Percentiles rank a stretch among this genome's conserved stretches.
Evolutionary conservation across 2,113 vertebrate genomes (phyloP).

Genomic region (Bufo bufo): DNA sequence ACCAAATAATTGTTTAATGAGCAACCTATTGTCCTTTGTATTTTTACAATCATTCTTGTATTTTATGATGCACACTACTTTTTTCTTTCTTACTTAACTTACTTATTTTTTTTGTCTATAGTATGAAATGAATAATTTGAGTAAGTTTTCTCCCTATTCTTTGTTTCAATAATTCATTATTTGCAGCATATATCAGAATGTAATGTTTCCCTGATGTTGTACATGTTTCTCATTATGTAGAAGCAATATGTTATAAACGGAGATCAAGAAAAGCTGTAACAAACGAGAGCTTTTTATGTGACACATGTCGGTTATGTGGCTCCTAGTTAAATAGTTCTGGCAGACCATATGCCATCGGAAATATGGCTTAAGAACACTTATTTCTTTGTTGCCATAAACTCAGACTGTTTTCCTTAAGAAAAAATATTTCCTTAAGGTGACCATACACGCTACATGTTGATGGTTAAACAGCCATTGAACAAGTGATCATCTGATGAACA

Average conservation of each 20-base stretch:
- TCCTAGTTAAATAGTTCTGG: slow-evolving; percentile 61
- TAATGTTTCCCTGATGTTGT: neutral
- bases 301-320: slow-evolving; percentile 56
- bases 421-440: neutral
- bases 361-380: slow-evolving; percentile 52
- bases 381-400: too few species aligned
- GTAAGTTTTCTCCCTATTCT: too few species aligned
- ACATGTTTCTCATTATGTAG: neutral
- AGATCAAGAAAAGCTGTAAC: slow-evolving; percentile 49
- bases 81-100: too few species aligned
- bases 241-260: neutral
- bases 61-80: too few species aligned
- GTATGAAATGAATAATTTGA: too few species aligned
- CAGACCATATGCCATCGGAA: slow-evolving; percentile 55
- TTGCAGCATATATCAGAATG: neutral
- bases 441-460: too few species aligned
- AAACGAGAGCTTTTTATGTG: slow-evolving; percentile 15
- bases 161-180: neutral
- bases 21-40: too few species aligned
- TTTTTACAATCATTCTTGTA: too few species aligned
- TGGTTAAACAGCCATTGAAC: too few species aligned
- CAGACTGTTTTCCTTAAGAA: slow-evolving; percentile 53
- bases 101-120: too few species aligned
- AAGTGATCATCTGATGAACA: too few species aligned
- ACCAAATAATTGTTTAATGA: too few species aligned